Evolutionary conservation across 2,113 vertebrate genomes (phyloP), one percentile per base, ranked within the genome.

Genomic region (Daphoenositta chrysoptera): DNA sequence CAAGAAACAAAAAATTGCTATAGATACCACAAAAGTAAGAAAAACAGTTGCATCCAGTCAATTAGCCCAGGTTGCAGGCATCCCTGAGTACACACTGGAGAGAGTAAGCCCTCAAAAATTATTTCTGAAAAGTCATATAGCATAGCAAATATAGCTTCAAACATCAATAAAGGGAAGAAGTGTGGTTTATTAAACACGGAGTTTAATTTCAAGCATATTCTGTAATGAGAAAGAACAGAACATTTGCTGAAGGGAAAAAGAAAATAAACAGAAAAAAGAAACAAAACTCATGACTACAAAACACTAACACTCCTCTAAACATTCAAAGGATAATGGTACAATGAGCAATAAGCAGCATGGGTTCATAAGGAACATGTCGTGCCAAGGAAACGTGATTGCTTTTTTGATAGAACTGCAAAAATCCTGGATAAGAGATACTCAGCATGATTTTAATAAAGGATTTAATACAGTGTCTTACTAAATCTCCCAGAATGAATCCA

Each of bases 361-460:
- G 81, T 87, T 94, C 80, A 84, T 77, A 83, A 87, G 47, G 84
- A 92, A 95, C 89, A 80, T 33, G 64, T 89, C 0, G 47, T 92
- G 80, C 79, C 66, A 95, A 77, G 90, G 45, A 95, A 94, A 88
- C 6, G 3, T 94, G 94, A 96, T 94, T 96, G 91, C 24, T 96
- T 97, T 94, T 97, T 93, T 92, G 83, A 97, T 84, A 92, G 89
- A 87, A 93, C 40, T 72, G 79, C 65, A 94, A 79, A 96, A 96
- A 94, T 83, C 82, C 76, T 96, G 80, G 91, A 93, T 95, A 54
- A 94, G 93, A 92, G 72, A 94, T 76, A 90, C 77, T 88, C 94
- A 93, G 83, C 77, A 70, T 90, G 93, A 95, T 90, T 95, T 97
- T 96, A 97, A 97, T 97, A 94, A 91, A 95, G 92, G 89, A 91